phyloP scores from a whole-genome alignment of 2,888 invertebrate genomes.

The Matsumyia berberina region DNA sequence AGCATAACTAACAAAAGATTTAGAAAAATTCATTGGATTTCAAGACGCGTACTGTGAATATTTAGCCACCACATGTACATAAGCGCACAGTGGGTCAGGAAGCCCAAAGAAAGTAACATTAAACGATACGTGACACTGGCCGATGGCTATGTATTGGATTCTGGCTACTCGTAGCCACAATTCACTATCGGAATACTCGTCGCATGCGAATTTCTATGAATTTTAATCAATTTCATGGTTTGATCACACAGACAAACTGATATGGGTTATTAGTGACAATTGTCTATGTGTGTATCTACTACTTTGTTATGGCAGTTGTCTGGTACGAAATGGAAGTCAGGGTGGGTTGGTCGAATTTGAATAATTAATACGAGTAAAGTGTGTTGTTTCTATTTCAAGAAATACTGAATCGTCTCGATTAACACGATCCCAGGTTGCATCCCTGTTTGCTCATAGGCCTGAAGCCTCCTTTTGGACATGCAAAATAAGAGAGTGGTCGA shows the following conservation, averaged over 20 bases:
- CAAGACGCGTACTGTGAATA: conserved; percentile 66
- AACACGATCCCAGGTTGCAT: no score
- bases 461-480: no score
- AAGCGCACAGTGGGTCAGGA: conserved; percentile 73
- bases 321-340: conserved; percentile 30
- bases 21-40: conserved; percentile 67
- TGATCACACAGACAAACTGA: conserved; percentile 42
- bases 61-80: conserved; percentile 66
- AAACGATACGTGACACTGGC: conserved; percentile 62
- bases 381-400: background rate
- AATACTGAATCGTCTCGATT: background rate
- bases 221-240: conserved; percentile 62
- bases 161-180: conserved; percentile 39
- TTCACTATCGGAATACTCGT: conserved; percentile 40
- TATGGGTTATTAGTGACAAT: conserved; percentile 55
- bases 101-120: conserved; percentile 75
- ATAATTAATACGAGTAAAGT: conserved; percentile 4
- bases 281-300: background rate
- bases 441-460: no score
- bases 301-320: background rate
- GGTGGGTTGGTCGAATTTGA: conserved; percentile 29
- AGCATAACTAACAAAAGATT: conserved; percentile 41
- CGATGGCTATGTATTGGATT: conserved; percentile 13
- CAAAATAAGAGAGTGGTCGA: background rate
- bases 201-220: conserved; percentile 61